A percentile compares a stretch with the other conserved stretches of the same genome.
phyloP scores from a whole-genome alignment of 2,113 vertebrate species.

The Anarhynchus alexandrinus region DNA sequence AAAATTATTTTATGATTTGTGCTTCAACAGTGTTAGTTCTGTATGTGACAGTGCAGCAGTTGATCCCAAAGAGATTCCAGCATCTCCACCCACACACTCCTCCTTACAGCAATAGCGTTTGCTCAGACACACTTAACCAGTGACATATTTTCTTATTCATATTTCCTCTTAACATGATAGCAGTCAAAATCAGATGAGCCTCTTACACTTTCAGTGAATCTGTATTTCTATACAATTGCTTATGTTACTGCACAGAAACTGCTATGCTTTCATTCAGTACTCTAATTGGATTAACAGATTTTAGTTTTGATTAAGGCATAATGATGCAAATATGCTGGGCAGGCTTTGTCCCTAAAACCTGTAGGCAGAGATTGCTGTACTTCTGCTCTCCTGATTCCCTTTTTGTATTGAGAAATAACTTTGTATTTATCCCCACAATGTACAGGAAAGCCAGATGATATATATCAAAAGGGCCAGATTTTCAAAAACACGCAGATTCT shows the following conservation, averaged over 20 bases:
- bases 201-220: not conserved
- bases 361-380: not conserved
- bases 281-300: not conserved
- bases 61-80: not conserved
- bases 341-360: not conserved
- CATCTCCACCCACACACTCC: not conserved
- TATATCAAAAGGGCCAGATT: not conserved
- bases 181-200: not conserved
- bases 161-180: not conserved
- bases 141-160: not conserved
- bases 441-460: not conserved
- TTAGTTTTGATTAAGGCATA: not conserved
- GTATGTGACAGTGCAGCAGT: not conserved
- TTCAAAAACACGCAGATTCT: not conserved
- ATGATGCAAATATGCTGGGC: not conserved
- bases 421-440: not conserved
- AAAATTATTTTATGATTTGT: not conserved
- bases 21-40: not conserved
- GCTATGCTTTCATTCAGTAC: not conserved
- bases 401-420: not conserved
- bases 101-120: not conserved
- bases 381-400: not conserved
- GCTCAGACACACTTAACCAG: not conserved
- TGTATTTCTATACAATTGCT: not conserved
- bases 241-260: not conserved